Evolutionary conservation across 2,113 vertebrate species (phyloP).

Genomic region (Boulengerochromis microlepis): DNA sequence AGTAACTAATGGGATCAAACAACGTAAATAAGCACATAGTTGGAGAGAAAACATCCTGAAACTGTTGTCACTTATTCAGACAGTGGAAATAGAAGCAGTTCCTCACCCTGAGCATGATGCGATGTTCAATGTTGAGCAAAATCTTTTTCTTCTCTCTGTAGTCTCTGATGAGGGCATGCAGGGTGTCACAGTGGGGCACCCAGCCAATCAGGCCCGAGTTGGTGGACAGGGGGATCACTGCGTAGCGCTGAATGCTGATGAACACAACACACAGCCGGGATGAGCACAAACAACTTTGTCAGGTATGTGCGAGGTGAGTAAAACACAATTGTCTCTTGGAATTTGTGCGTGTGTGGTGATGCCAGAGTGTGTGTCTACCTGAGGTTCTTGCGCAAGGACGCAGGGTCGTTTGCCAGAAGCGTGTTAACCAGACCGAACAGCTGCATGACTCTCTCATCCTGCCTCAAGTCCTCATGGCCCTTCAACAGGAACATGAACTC

Average conservation of each 20-base stretch:
- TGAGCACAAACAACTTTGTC: neutral
- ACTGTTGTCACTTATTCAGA: neutral
- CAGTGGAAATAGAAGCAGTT: neutral
- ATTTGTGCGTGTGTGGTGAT: neutral
- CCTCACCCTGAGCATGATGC: slow-evolving; percentile 94
- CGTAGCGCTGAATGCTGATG: slow-evolving; percentile 91
- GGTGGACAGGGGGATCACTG: slow-evolving; percentile 94
- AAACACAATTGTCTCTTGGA: neutral
- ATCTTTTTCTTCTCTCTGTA: slow-evolving; percentile 99
- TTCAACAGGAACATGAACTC: slow-evolving; percentile 99
- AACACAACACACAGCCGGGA: neutral
- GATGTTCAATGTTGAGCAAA: slow-evolving; percentile 96
- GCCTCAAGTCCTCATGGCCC: slow-evolving; percentile 94
- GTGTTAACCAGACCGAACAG: slow-evolving; percentile 97
- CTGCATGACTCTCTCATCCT: slow-evolving; percentile 98
- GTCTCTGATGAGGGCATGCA: slow-evolving; percentile 96
- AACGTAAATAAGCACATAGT: neutral
- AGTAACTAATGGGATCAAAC: neutral
- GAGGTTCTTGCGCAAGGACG: slow-evolving; percentile 97
- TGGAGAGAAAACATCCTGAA: neutral
- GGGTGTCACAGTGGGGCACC: slow-evolving; percentile 97
- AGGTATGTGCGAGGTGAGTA: neutral
- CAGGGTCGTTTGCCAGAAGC: slow-evolving; percentile 92
- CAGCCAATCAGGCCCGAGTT: slow-evolving; percentile 98
- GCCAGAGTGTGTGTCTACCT: slow-evolving; percentile 67